These are phyloP conservation scores for Platycnemis pennipes DNA, from an alignment of 2,888 invertebrate species.

Conservation along the genomic window DNA sequence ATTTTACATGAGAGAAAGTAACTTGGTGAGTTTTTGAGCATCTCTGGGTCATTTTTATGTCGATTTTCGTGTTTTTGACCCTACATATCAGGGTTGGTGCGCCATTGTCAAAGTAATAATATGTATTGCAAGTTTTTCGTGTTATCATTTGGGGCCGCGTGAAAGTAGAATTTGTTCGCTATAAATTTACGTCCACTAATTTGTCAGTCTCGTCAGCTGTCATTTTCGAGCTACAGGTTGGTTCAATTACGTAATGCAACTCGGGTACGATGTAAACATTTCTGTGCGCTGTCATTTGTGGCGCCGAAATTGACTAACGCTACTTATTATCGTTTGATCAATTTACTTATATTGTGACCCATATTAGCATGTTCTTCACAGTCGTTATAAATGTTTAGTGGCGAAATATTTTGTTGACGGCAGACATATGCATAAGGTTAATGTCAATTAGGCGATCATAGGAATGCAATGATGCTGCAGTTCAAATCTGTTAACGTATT, in stretches of 20 bases:
- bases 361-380: background rate
- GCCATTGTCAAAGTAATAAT: slow-evolving; percentile 24
- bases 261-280: slow-evolving; percentile 40
- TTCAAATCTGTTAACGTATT: background rate
- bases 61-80: background rate
- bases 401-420: background rate
- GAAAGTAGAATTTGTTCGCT: background rate
- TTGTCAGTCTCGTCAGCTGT: background rate
- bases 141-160: background rate
- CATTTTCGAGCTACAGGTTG: slow-evolving; percentile 65
- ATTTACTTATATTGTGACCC: background rate
- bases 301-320: slow-evolving; percentile 64
- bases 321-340: slow-evolving; percentile 1
- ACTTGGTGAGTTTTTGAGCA: slow-evolving; percentile 18
- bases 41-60: background rate
- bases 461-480: background rate
- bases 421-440: background rate
- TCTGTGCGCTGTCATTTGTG: slow-evolving; percentile 64
- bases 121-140: background rate
- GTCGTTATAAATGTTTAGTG: background rate
- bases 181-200: background rate
- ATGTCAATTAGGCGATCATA: background rate
- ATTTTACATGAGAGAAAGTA: slow-evolving; percentile 30
- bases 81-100: background rate
- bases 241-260: slow-evolving; percentile 62